These are phyloP conservation scores for Chorisops tibialis DNA, from an alignment of 2,888 invertebrate species.

Conservation along the genomic window DNA sequence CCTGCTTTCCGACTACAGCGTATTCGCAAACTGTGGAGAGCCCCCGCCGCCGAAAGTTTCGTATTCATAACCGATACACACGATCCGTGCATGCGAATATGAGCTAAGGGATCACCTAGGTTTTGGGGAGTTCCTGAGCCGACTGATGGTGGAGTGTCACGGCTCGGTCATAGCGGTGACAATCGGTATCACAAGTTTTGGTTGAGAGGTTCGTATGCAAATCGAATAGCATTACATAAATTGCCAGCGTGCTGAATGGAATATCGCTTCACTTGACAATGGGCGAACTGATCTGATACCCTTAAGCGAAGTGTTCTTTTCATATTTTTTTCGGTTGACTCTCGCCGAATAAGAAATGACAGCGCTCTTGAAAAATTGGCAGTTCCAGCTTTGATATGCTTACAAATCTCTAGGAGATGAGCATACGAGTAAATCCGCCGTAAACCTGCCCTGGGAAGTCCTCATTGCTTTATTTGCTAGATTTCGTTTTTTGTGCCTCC, in stretches of 20 bases:
- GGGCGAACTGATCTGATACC: constrained; percentile 10
- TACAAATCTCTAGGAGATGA: constrained; percentile 13
- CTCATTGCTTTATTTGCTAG: background rate
- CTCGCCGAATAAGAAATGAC: background rate
- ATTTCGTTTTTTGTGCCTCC: constrained; percentile 3
- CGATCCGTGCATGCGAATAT: constrained; percentile 1
- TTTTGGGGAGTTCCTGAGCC: background rate
- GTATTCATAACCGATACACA: constrained; percentile 13
- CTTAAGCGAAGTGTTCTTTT: background rate
- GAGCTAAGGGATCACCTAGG: background rate
- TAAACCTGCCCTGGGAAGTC: background rate
- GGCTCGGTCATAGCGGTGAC: constrained; percentile 19
- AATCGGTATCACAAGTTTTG: background rate
- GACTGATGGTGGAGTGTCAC: background rate
- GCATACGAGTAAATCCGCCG: constrained; percentile 1
- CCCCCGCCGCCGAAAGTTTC: background rate
- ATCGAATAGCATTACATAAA: constrained; percentile 24
- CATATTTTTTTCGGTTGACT: background rate
- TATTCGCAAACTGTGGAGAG: background rate
- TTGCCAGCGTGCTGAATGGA: constrained; percentile 11
- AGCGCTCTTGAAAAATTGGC: constrained; percentile 4
- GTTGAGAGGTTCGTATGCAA: constrained; percentile 5
- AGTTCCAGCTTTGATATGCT: background rate
- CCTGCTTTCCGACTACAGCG: no score
- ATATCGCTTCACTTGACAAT: constrained; percentile 21